A percentile compares a stretch with the other conserved stretches of the same genome.
Evolutionary conservation across 2,113 vertebrate genomes (phyloP).

Genomic region (Benitochromis conjunctus): DNA sequence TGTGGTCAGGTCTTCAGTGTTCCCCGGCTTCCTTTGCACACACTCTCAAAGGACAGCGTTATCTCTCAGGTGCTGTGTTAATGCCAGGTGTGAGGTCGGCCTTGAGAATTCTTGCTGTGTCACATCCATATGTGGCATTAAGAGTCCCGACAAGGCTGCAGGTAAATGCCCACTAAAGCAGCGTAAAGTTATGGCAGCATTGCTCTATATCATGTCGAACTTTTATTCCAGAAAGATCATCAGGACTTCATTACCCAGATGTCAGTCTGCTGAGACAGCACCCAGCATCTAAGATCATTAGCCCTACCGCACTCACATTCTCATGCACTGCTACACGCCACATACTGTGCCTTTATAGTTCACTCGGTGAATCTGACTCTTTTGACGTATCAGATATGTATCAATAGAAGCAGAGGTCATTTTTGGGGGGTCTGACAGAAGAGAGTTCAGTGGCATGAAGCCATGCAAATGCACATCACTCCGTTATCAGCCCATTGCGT

Average conservation of each 20-base stretch:
- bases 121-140: background rate
- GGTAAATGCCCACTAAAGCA: background rate
- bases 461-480: constrained; percentile 24
- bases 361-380: constrained; percentile 58
- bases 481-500: constrained; percentile 25
- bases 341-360: constrained; percentile 20
- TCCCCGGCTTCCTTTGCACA: background rate
- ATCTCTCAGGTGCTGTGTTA: background rate
- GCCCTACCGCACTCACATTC: background rate
- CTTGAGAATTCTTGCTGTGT: background rate
- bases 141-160: background rate
- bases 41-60: background rate
- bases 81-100: background rate
- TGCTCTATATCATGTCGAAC: constrained; percentile 1
- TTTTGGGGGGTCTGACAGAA: constrained; percentile 58
- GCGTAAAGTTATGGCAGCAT: background rate
- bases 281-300: constrained; percentile 17
- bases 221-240: constrained; percentile 48
- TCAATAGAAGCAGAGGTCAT: constrained; percentile 41
- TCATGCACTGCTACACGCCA: background rate
- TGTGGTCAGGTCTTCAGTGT: background rate
- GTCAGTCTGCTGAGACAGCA: constrained; percentile 53
- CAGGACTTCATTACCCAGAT: constrained; percentile 66
- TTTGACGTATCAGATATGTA: constrained; percentile 55
- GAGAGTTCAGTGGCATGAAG: constrained; percentile 20